Evolutionary conservation across 1,140 invertebrate species (phyloP), one percentile per base, ranked within the genome.

Genomic region (Augochlora pura): DNA sequence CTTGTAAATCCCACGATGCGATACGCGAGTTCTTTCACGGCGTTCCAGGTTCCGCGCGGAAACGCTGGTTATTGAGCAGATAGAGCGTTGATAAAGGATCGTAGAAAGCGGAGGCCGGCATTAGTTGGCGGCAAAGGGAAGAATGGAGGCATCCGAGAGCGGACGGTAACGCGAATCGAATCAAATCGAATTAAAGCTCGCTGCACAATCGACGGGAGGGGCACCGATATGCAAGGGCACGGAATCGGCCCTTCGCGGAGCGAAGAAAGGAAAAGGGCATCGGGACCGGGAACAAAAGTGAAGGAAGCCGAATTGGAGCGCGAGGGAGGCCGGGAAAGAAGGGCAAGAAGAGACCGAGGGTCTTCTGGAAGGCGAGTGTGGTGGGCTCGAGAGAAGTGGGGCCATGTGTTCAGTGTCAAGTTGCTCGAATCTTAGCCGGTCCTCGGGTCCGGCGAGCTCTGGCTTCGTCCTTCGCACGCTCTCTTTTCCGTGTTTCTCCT

Each of bases 351-450:
- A 80, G 42, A 59, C 65, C 65, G 80, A 81, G 85, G 80, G 84
- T 86, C 85, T 88, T 88, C 81, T 84, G 84, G 87, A 38, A 32
- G 60, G 84, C 86, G 89, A 90, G 90, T 90, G 89, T 90, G 81
- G 89, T 90, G 81, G 83, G 87, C 87, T 90, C 87, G 88, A 90
- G 88, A 90, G 87, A 90, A 90, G 88, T 89, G 88, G 87, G 85
- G 90, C 90, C 90, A 91, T 91, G 88, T 91, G 90, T 91, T 91
- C 80, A 90, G 90, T 90, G 90, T 91, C 90, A 91, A 90, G 89
- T 90, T 91, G 89, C 90, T 86, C 83, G 88, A 87, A 86, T 71
- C 81, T 90, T 81, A 68, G 72, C 77, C 62, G 63, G 66, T 78
- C 81, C 75, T 82, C 78, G 64, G 64, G 79, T 75, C 65, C 70